A percentile compares a stretch with the other conserved stretches of the same genome.
phyloP scores from a whole-genome alignment of 2,797 vertebrate species.

The Urosaurus nigricauda region DNA sequence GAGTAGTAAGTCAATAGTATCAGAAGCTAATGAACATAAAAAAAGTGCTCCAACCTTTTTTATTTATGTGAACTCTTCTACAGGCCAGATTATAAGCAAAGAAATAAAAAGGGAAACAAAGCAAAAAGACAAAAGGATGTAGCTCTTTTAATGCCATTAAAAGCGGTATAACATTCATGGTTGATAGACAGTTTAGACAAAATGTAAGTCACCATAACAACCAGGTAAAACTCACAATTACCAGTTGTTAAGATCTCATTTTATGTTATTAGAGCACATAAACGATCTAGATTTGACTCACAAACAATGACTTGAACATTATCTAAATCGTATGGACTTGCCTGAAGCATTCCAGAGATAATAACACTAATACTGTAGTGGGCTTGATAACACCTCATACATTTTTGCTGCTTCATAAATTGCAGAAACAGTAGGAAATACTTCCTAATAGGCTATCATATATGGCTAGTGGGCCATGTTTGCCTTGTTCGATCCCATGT shows the following conservation, averaged over 20 bases:
- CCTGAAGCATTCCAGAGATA: not conserved
- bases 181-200: constrained; percentile 6
- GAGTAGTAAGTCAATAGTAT: not conserved
- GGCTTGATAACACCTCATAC: not conserved
- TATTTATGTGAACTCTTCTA: not conserved
- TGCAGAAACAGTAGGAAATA: not conserved
- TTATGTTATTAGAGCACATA: not conserved
- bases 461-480: not conserved
- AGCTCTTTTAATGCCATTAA: not conserved
- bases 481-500: not conserved
- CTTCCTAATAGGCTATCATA: not conserved
- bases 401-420: not conserved
- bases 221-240: not conserved
- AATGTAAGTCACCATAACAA: not conserved
- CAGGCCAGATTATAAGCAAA: not conserved
- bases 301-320: not conserved
- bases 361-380: not conserved
- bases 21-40: not conserved
- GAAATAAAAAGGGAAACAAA: not conserved
- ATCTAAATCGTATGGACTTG: not conserved
- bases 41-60: not conserved
- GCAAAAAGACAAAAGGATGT: not conserved
- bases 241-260: not conserved
- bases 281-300: not conserved
- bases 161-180: not conserved